phyloP scores from a whole-genome alignment of 2,113 vertebrate species.

The Colossoma macropomum region DNA sequence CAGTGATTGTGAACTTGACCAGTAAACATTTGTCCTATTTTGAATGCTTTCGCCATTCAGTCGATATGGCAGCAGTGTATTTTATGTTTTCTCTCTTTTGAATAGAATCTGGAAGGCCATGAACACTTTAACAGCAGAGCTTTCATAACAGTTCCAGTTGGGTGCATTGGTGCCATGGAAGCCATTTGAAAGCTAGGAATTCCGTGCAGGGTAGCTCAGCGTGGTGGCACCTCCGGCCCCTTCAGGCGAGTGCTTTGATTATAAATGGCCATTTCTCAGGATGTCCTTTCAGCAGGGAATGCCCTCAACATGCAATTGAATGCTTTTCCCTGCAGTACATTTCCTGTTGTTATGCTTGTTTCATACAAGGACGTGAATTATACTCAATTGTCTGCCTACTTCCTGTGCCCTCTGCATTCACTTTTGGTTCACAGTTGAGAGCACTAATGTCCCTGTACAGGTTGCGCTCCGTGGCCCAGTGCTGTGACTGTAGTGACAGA shows the following conservation, averaged over 20 bases:
- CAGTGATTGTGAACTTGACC: neutral
- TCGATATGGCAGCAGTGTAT: neutral
- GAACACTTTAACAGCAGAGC: neutral
- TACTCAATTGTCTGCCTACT: neutral
- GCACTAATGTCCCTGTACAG: neutral
- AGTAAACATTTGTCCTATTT: neutral
- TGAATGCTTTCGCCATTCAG: neutral
- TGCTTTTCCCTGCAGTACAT: conserved; percentile 10
- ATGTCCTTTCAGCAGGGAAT: neutral
- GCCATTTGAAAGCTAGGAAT: neutral
- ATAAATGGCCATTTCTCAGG: neutral
- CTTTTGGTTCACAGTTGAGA: neutral
- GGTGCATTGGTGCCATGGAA: conserved; percentile 12
- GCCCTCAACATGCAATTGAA: conserved; percentile 8
- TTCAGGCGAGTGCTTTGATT: neutral
- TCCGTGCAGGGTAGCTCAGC: conserved; percentile 20
- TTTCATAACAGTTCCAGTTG: conserved; percentile 20
- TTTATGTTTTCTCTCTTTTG: neutral
- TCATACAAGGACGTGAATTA: conserved; percentile 6
- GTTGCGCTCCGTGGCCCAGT: conserved; percentile 13
- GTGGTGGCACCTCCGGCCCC: conserved; percentile 19
- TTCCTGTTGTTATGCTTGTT: conserved; percentile 20
- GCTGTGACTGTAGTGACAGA: conserved; percentile 52
- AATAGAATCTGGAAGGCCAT: conserved; percentile 18
- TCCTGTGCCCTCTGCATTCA: neutral